Evolutionary conservation across 2,113 vertebrate species (phyloP).

Genomic region (Tychaedon coryphoeus): DNA sequence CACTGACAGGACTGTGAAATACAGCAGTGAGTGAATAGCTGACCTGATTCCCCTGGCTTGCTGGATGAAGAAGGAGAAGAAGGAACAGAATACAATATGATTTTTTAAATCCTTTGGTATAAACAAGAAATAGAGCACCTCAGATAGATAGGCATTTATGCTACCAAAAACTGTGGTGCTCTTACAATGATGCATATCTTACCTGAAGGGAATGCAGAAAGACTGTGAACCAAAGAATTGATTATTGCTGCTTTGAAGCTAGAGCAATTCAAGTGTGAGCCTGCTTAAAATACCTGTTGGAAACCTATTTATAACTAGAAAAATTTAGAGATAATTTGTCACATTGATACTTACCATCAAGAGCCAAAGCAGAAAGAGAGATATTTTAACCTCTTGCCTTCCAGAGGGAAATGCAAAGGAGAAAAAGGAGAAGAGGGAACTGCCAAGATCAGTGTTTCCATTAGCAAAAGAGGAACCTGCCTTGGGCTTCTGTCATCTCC

Average conservation of each 20-base stretch:
- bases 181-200: not conserved
- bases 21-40: not conserved
- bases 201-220: not conserved
- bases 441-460: not conserved
- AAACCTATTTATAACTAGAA: not conserved
- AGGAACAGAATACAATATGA: not conserved
- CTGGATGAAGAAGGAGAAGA: not conserved
- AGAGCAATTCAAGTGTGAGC: constrained; percentile 21
- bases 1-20: not conserved
- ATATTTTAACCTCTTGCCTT: constrained; percentile 20
- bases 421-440: not conserved
- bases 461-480: not conserved
- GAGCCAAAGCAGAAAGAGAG: not conserved
- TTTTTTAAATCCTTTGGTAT: not conserved
- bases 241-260: constrained; percentile 29
- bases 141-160: not conserved
- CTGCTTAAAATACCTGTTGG: constrained; percentile 30
- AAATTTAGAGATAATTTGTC: not conserved
- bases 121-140: not conserved
- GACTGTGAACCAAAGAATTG: not conserved
- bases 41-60: not conserved
- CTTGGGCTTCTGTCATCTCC: not conserved
- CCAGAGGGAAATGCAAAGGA: not conserved
- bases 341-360: not conserved
- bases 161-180: not conserved